Base-by-base conservation (phyloP, 2,113 vertebrate genomes). In the Pipa parva region DNA sequence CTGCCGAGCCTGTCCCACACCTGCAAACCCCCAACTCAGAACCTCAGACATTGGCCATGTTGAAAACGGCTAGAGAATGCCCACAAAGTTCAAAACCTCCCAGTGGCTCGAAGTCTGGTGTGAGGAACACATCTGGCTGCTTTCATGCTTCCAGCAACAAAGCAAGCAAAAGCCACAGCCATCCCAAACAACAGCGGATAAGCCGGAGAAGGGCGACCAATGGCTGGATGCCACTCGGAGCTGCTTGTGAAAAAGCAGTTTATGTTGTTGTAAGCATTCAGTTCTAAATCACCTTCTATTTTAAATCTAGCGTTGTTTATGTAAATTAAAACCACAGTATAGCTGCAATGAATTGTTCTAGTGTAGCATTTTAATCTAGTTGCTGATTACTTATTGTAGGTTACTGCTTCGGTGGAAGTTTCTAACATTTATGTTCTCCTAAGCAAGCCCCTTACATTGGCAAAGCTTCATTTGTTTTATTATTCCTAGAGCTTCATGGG, bases 241-340 rank as follows among this genome's bases (percentile, higher is more conserved):
- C 85, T 0, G 89, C 95, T 63, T 92, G 89, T 5, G 92, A 99
- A 80, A 99, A 92, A 83, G 94, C 94, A 0, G 96, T 99, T 70
- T 99, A 97, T 29, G 89, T 95, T 5, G 89, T 97, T 91, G 97
- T 98, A 84, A 73, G 97, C 82, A n/a, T n/a, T n/a, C n/a, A n/a
- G n/a, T n/a, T n/a, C n/a, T n/a, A n/a, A n/a, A n/a, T n/a, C n/a
- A n/a, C n/a, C n/a, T n/a, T n/a, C n/a, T n/a, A n/a, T n/a, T n/a
- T n/a, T n/a, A n/a, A n/a, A n/a, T n/a, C n/a, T n/a, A n/a, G n/a
- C n/a, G n/a, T n/a, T n/a, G n/a, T n/a, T n/a, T n/a, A n/a, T n/a
- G n/a, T n/a, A n/a, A n/a, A n/a, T n/a, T n/a, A n/a, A n/a, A n/a
- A n/a, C n/a, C n/a, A n/a, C n/a, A n/a, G n/a, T n/a, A n/a, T n/a